Evolutionary conservation across 2,888 invertebrate genomes (phyloP), one percentile per base, ranked within the genome.

Genomic region (Calameuta filiformis): DNA sequence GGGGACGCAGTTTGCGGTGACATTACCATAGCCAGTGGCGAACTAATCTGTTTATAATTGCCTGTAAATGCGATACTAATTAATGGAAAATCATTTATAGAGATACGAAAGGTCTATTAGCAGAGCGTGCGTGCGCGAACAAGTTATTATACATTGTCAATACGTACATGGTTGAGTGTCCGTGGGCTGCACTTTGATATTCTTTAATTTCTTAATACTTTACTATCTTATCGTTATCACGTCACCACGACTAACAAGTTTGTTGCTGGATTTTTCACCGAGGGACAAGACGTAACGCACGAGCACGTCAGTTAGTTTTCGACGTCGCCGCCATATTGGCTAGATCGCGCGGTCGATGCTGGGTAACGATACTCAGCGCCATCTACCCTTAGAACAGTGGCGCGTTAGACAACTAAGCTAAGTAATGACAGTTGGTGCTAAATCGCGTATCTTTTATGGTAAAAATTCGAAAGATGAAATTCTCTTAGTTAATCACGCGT

Each of bases 1-100:
- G 9, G 9, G 15, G 71, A 34, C 23, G 71, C 12, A 71, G 12
- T 81, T 77, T 75, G 81, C 81, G 79, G 79, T 81, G 86, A 80
- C 85, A 85, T 84, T 84, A 84, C 76, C 83, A 9, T 15, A 80
- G 80, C 81, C 81, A 73, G 33, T 81, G 82, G 82, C 83, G 83
- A 86, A 83, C 89, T 90, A 90, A 90, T 90, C 89, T 86, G 87
- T 87, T 87, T 88, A 88, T 90, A 90, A 90, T 90, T 89, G 87
- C 85, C 81, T 82, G 83, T 86, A 86, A 88, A 87, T 85, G 83
- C 84, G 80, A 81, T 82, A 82, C 84, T 86, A 85, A 88, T 90
- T 89, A 89, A 85, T 84, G 84, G 83, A 76, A 85, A 86, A 85
- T 88, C 84, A 86, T 86, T 86, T 83, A 83, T 82, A 82, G 76